These are phyloP conservation scores for Microctonus aethiopoides DNA, from an alignment of 2,888 invertebrate genomes.

Conservation along the genomic window DNA sequence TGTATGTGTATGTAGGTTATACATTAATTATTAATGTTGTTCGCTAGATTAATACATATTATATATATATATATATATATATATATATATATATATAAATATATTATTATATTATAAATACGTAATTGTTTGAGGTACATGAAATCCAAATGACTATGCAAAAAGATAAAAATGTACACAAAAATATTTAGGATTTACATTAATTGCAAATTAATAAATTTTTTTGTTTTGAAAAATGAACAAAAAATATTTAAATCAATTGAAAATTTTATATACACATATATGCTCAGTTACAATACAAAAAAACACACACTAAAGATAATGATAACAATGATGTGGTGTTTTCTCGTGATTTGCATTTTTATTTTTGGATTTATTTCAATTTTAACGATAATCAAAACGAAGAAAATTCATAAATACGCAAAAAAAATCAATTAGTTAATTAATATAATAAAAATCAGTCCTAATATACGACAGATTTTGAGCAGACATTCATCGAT, in stretches of 20 bases:
- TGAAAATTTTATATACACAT: neutral
- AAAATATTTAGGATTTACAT: neutral
- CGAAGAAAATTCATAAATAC: neutral
- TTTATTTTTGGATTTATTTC: neutral
- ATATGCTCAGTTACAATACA: neutral
- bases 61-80: slow-evolving; percentile 8
- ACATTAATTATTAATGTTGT: slow-evolving; percentile 62
- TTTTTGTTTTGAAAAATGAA: slow-evolving; percentile 12
- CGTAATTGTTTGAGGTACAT: neutral
- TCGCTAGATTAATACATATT: slow-evolving; percentile 50
- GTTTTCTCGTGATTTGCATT: neutral
- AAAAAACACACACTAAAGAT: neutral
- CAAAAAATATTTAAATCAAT: neutral
- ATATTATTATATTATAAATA: neutral
- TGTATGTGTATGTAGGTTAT: slow-evolving; percentile 53
- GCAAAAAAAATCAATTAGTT: neutral
- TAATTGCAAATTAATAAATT: neutral
- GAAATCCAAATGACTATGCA: slow-evolving; percentile 18
- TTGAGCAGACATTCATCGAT: neutral
- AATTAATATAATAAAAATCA: neutral
- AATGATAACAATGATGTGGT: neutral
- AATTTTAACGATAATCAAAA: neutral
- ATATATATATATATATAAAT: slow-evolving; percentile 7
- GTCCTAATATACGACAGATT: neutral
- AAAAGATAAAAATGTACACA: slow-evolving; percentile 5